phyloP scores from a whole-genome alignment of 2,888 invertebrate species.

The Dorcus parallelipipedus region DNA sequence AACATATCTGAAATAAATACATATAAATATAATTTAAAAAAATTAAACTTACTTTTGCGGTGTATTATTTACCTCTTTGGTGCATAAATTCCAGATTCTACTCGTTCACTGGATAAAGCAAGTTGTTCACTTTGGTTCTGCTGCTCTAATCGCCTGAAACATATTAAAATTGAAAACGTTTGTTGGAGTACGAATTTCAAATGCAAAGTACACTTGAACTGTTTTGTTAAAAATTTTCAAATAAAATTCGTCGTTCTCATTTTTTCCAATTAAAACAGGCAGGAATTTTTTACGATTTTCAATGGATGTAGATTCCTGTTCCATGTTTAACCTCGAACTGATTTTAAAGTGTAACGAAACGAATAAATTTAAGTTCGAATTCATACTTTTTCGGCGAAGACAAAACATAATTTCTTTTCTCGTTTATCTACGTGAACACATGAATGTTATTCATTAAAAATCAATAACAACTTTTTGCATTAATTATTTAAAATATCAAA shows the following conservation, averaged over 20 bases:
- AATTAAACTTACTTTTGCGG: not conserved
- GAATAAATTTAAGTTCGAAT: too few relatives aligned
- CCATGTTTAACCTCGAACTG: too few relatives aligned
- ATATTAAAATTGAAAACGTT: conserved; percentile 11
- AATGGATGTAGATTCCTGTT: conserved; percentile 6
- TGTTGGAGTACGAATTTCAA: not conserved
- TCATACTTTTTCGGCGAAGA: too few relatives aligned
- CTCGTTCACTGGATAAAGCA: conserved; percentile 18
- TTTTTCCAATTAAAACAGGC: conserved; percentile 34
- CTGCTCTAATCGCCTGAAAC: conserved; percentile 16
- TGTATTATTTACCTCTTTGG: conserved; percentile 32
- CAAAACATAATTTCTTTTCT: too few relatives aligned
- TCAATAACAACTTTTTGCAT: too few relatives aligned
- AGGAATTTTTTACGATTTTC: conserved; percentile 32
- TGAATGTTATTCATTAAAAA: too few relatives aligned
- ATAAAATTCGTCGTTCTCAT: conserved; percentile 23
- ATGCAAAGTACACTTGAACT: conserved; percentile 31
- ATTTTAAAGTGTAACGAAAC: too few relatives aligned
- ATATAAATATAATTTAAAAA: not conserved
- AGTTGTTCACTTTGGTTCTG: conserved; percentile 5
- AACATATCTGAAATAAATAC: conserved; percentile 34
- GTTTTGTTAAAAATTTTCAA: conserved; percentile 28
- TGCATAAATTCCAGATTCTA: conserved; percentile 27
- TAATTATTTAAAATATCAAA: too few relatives aligned
- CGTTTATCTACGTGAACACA: too few relatives aligned